Evolutionary conservation across 2,888 invertebrate genomes (phyloP), one percentile per base, ranked within the genome.

Genomic region (Mayetiola destructor): DNA sequence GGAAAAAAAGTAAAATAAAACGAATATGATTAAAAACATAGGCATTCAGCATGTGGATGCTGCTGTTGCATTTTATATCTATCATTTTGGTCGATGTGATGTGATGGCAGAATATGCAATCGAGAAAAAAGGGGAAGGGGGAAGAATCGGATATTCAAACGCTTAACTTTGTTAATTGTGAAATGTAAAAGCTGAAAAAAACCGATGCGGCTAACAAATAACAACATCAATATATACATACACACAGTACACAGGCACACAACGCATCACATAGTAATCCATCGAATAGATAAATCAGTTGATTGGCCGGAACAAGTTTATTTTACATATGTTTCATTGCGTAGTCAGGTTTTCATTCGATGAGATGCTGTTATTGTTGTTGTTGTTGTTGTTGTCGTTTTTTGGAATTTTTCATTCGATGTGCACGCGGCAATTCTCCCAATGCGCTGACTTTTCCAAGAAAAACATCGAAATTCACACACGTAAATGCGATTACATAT

Each of bases 401-500:
- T n/a, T n/a, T n/a, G n/a, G n/a, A n/a, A n/a, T n/a, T n/a, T n/a
- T n/a, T n/a, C n/a, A n/a, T n/a, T n/a, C n/a, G n/a, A n/a, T n/a
- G n/a, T n/a, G n/a, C n/a, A n/a, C n/a, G n/a, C n/a, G n/a, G n/a
- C n/a, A n/a, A n/a, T n/a, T n/a, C n/a, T n/a, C n/a, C n/a, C n/a
- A n/a, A n/a, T n/a, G n/a, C n/a, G n/a, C n/a, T n/a, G n/a, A n/a
- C n/a, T n/a, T n/a, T n/a, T n/a, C n/a, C n/a, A n/a, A n/a, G n/a
- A n/a, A 20, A 42, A 42, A 42, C 23, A 42, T 21, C 23, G n/a
- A 42, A 42, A 42, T 42, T 42, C 23, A 42, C 42, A 42, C 42
- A 42, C 42, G 42, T 42, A 10, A 23, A 42, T 21, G 23, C 23
- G 42, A 42, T 42, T 42, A 42, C 12, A 42, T 12, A 42, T 10